These are phyloP conservation scores for Drosophila punjabiensis DNA, from an alignment of 1,140 invertebrate species.

Conservation along the genomic window DNA sequence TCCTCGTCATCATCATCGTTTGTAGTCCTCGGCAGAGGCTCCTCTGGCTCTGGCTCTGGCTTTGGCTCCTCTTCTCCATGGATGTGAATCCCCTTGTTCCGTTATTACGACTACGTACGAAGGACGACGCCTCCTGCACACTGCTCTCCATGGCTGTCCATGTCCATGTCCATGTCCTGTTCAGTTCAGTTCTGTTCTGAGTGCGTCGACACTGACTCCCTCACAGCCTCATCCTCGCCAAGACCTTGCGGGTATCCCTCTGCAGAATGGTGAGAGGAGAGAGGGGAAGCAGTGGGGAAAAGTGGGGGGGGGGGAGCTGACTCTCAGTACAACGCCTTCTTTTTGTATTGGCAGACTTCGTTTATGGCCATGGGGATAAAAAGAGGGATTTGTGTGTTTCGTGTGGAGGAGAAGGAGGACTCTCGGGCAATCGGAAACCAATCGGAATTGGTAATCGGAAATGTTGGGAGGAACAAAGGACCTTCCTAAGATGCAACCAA, in stretches of 20 bases:
- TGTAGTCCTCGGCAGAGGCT: constrained; percentile 47
- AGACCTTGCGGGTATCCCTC: constrained; percentile 23
- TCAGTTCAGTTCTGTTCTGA: constrained; percentile 47
- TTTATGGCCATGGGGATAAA: constrained; percentile 45
- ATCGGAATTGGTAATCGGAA: constrained; percentile 57
- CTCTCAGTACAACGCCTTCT: constrained; percentile 57
- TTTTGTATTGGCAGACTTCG: constrained; percentile 55
- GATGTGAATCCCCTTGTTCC: neutral
- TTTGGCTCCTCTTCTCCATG: too few species aligned
- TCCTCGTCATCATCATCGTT: constrained; percentile 50
- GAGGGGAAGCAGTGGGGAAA: neutral
- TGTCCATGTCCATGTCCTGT: constrained; percentile 46
- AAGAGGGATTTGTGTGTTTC: constrained; percentile 34
- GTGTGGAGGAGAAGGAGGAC: constrained; percentile 7
- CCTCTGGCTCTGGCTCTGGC: constrained; percentile 7
- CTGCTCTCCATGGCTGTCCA: constrained; percentile 26
- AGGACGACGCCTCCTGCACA: constrained; percentile 56
- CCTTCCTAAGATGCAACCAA: constrained; percentile 1
- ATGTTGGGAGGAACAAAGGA: constrained; percentile 32
- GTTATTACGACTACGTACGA: constrained; percentile 28
- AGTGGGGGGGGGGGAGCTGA: neutral
- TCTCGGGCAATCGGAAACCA: constrained; percentile 52
- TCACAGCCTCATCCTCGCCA: constrained; percentile 17
- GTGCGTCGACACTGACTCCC: constrained; percentile 77
- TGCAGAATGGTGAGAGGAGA: too few species aligned